phyloP scores from a whole-genome alignment of 2,797 vertebrate genomes.

The Molossus molossus region DNA sequence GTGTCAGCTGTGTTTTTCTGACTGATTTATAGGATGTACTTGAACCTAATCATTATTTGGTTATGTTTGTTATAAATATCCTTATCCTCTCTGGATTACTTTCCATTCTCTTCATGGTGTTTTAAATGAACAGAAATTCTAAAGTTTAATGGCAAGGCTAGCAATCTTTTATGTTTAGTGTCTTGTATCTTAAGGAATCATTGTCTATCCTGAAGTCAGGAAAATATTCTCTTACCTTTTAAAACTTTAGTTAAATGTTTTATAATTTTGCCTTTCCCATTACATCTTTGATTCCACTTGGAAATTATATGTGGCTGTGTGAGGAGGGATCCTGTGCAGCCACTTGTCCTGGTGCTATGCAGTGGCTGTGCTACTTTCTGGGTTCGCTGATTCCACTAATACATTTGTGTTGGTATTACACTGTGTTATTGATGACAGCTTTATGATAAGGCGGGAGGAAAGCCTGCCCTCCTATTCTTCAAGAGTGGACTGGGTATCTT shows the following conservation, averaged over 20 bases:
- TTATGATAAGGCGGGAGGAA: not conserved
- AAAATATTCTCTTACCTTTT: not conserved
- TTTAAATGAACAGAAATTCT: constrained; percentile 38
- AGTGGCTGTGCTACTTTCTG: not conserved
- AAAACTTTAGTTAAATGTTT: not conserved
- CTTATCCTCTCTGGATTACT: not conserved
- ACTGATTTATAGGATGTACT: not conserved
- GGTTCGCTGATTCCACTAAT: not conserved
- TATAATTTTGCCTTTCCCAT: constrained; percentile 8
- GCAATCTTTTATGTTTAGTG: not conserved
- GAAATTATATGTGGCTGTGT: not conserved
- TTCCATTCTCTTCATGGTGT: constrained; percentile 36
- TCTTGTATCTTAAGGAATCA: not conserved
- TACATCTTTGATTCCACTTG: not conserved
- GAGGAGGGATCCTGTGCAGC: not conserved
- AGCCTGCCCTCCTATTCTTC: not conserved
- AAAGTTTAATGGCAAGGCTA: constrained; percentile 25
- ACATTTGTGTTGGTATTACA: not conserved
- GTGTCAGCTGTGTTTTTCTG: not conserved
- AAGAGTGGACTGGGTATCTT: not conserved
- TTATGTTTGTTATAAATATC: constrained; percentile 40
- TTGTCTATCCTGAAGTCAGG: constrained; percentile 36
- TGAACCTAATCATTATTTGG: not conserved
- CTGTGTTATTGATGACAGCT: not conserved
- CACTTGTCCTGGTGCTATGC: rapidly evolving